These are phyloP conservation scores for Phlogophora meticulosa DNA, from an alignment of 2,888 invertebrate genomes.

Conservation along the genomic window DNA sequence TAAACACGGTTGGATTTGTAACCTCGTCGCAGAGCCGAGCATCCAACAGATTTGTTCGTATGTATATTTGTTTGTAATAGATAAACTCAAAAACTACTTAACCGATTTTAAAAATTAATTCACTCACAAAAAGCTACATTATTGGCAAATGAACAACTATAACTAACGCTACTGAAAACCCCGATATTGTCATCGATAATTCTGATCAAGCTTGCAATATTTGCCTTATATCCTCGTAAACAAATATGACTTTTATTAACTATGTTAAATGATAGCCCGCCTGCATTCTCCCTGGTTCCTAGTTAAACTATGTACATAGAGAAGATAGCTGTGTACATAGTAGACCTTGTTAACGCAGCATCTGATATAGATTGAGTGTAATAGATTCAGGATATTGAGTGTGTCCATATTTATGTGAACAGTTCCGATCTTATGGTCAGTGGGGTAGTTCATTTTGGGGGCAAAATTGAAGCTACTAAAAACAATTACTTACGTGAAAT, in stretches of 20 bases:
- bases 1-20: too few species aligned
- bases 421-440: not conserved
- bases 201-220: not conserved
- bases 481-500: too few species aligned
- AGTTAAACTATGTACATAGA: conserved; percentile 18
- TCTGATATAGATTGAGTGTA: conserved; percentile 25
- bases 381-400: conserved; percentile 28
- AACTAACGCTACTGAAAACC: not conserved
- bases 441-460: not conserved
- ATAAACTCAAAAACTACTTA: too few species aligned
- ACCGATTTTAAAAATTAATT: too few species aligned
- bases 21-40: too few species aligned
- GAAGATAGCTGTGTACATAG: not conserved
- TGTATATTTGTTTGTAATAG: too few species aligned
- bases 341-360: conserved; percentile 27
- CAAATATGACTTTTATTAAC: conserved; percentile 4
- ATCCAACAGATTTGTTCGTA: too few species aligned
- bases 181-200: not conserved
- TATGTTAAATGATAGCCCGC: conserved; percentile 7
- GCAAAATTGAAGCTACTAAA: too few species aligned
- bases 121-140: too few species aligned
- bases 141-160: too few species aligned
- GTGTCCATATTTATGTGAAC: conserved; percentile 4
- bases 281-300: conserved; percentile 1
- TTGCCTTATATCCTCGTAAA: not conserved